A percentile compares a stretch with the other conserved stretches of the same genome.
Conservation (phyloP, 2,797 vertebrate species). For the Acrossocheilus wenchowensis region DNA sequence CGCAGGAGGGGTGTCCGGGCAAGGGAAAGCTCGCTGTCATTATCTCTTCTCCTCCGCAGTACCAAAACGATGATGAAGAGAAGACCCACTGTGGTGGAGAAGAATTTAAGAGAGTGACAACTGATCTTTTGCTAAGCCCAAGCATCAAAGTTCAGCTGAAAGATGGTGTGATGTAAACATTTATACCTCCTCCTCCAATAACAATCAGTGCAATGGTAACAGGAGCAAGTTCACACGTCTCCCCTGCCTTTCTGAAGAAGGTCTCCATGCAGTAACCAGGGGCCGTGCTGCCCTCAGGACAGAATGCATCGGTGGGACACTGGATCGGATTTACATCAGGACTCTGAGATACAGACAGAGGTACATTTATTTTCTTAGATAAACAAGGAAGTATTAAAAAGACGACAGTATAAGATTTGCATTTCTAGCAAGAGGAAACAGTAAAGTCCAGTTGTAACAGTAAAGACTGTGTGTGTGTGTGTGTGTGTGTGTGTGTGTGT, state of each 20-base stretch:
- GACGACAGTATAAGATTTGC: not conserved
- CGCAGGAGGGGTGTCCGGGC: slow-evolving; percentile 77
- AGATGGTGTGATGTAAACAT: not conserved
- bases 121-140: not conserved
- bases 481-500: too few species aligned
- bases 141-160: not conserved
- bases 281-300: slow-evolving; percentile 81
- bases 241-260: slow-evolving; percentile 84
- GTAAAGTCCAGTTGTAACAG: not conserved
- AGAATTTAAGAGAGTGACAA: not conserved
- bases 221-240: slow-evolving; percentile 85
- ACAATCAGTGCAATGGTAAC: slow-evolving; percentile 83
- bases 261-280: slow-evolving; percentile 90
- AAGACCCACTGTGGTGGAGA: slow-evolving; percentile 72
- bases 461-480: not conserved
- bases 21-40: slow-evolving; percentile 70
- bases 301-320: slow-evolving; percentile 89
- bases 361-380: not conserved
- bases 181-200: slow-evolving; percentile 80
- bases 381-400: not conserved
- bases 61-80: slow-evolving; percentile 78
- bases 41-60: slow-evolving; percentile 72
- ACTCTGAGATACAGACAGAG: slow-evolving; percentile 72
- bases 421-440: not conserved
- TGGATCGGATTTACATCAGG: slow-evolving; percentile 84